A percentile compares a stretch with the other conserved stretches of the same genome.
Conservation (phyloP, 2,113 vertebrate species). For the Hippocampus abdominalis region DNA sequence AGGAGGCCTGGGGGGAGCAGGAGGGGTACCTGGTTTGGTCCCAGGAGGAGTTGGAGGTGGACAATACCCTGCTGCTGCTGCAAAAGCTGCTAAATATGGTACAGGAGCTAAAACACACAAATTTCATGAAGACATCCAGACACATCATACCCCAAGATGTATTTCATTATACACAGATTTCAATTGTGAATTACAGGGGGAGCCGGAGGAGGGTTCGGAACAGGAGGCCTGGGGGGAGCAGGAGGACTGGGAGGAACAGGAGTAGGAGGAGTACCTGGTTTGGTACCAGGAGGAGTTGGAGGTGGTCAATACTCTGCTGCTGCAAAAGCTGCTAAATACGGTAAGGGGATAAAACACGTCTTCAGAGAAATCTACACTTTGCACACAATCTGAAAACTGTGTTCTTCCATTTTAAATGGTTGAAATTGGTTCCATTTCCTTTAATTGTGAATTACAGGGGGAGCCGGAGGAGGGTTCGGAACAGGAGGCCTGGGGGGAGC, state of each 20-base stretch:
- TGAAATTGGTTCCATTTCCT: too few species aligned
- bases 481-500: constrained; percentile 18
- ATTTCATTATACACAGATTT: background rate
- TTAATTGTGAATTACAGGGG: background rate
- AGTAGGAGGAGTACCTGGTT: constrained; percentile 16
- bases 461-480: constrained; percentile 15
- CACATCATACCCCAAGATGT: background rate
- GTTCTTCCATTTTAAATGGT: too few species aligned
- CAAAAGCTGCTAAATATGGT: constrained; percentile 21
- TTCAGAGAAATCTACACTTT: too few species aligned
- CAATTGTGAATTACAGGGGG: background rate
- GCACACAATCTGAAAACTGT: too few species aligned
- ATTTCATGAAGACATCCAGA: background rate
- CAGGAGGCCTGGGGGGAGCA: background rate
- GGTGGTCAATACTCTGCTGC: constrained; percentile 31
- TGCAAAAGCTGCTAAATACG: constrained; percentile 25
- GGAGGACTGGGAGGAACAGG: constrained; percentile 10
- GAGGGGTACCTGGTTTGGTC: constrained; percentile 13
- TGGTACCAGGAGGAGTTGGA: constrained; percentile 14
- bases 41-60: constrained; percentile 25
- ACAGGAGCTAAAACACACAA: background rate
- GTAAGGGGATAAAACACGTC: background rate
- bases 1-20: constrained; percentile 19
- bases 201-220: background rate
- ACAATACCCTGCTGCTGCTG: constrained; percentile 40